These are phyloP conservation scores for Ophion costatus DNA, from an alignment of 2,888 invertebrate species.

Conservation along the genomic window DNA sequence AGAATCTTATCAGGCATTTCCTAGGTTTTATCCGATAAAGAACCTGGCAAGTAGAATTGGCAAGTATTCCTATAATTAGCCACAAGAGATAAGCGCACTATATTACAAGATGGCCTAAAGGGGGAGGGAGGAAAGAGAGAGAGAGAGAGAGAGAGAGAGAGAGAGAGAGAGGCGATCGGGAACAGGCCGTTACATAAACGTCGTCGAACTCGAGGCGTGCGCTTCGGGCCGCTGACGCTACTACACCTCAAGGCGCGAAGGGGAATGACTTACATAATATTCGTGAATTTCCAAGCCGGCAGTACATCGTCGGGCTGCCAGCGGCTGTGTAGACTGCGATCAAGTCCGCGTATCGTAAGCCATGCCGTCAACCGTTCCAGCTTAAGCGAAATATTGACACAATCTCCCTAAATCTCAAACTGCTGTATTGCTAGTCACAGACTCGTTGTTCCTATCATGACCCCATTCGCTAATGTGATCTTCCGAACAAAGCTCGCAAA, in stretches of 20 bases:
- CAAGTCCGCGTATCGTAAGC: conserved; percentile 55
- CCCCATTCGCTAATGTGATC: not conserved
- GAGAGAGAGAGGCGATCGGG: conserved; percentile 26
- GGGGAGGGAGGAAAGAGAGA: conserved; percentile 1
- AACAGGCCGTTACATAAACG: conserved; percentile 66
- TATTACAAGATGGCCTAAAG: not conserved
- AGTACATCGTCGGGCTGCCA: conserved; percentile 47
- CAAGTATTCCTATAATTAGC: conserved; percentile 17
- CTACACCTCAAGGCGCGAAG: conserved; percentile 34
- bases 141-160: not conserved
- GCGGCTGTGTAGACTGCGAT: conserved; percentile 10
- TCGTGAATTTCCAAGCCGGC: conserved; percentile 55
- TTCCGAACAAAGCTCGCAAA: not conserved
- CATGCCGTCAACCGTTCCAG: conserved; percentile 66
- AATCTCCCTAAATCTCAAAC: conserved; percentile 73
- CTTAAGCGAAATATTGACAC: conserved; percentile 79
- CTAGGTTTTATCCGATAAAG: not conserved
- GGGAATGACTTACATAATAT: conserved; percentile 57
- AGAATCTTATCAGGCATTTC: not conserved
- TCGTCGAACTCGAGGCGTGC: conserved; percentile 63
- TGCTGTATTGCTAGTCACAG: conserved; percentile 77
- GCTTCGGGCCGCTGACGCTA: conserved; percentile 62
- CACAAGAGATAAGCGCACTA: conserved; percentile 11
- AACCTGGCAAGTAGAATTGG: conserved; percentile 3
- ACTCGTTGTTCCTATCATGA: conserved; percentile 69